Percentiles rank a stretch among this genome's conserved stretches.
phyloP scores from a whole-genome alignment of 2,113 vertebrate species.

The Platysternon megacephalum region DNA sequence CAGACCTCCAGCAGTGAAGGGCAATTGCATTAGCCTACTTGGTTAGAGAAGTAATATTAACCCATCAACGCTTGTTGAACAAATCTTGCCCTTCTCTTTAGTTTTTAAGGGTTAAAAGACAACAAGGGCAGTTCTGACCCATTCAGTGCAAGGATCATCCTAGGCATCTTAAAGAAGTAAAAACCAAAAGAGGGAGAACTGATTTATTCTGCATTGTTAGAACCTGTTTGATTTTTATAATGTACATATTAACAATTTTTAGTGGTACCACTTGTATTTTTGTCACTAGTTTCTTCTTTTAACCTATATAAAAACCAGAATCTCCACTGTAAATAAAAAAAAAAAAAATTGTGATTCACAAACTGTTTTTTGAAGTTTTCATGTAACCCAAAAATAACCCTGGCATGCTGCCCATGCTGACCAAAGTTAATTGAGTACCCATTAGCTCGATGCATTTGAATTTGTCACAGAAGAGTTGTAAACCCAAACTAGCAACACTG shows the following conservation, averaged over 20 bases:
- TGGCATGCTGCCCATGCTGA: not conserved
- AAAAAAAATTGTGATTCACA: not conserved
- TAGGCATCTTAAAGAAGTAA: not conserved
- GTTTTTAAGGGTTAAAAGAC: not conserved
- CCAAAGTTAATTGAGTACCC: not conserved
- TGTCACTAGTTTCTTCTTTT: not conserved
- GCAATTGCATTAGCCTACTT: not conserved
- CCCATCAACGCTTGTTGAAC: not conserved
- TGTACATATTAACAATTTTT: not conserved
- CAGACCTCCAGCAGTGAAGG: not conserved
- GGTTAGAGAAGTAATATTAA: not conserved
- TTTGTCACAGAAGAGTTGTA: rapidly evolving
- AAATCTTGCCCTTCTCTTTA: not conserved
- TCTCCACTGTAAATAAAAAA: not conserved
- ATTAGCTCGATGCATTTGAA: rapidly evolving
- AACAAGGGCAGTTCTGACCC: not conserved
- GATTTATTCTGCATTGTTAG: not conserved
- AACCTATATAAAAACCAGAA: not conserved
- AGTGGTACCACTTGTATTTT: not conserved
- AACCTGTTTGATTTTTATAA: not conserved
- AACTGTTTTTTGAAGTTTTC: not conserved
- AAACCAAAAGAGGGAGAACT: not conserved
- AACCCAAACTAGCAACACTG: not conserved
- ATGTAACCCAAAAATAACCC: not conserved
- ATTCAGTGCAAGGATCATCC: not conserved